Base-by-base conservation (phyloP, 92 coral and sea anemone species). In the Chrysogorgia sp. region DNA sequence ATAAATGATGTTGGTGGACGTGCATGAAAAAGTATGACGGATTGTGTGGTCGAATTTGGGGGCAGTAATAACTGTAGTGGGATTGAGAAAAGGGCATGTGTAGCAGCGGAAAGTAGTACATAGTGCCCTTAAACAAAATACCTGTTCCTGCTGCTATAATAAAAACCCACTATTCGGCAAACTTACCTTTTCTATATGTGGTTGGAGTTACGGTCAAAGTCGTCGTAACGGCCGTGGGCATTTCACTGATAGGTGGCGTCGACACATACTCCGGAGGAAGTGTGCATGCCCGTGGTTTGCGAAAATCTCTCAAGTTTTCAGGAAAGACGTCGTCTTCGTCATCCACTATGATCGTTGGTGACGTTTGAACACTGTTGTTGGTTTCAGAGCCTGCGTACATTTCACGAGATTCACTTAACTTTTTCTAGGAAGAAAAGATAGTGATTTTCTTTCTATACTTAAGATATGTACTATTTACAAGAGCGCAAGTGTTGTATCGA, bases 251-350 rank as follows among this genome's bases (percentile, higher is more conserved):
- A 30, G 76, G 60, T 3, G 76, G 76, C 28, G 76, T 25, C 15
- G 41, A 34, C 10, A 30, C 55, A 47, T 28, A 14, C 1, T 45
- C 76, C 8, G 61, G 76, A 0, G 76, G 76, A 23, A 69, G 76
- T 5, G 76, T 69, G 34, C 60, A 49, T 4, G 76, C 9, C 30
- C 76, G 23, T 69, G 76, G 76, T 69, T 69, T 69, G 33, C 76
- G 25, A 48, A 49, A 47, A 1, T 69, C 29, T 23, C 60, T 21
- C n/a, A 47, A 60, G 2, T 47, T 26, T 45, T 24, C 48, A 0
- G 76, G n/a, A 30, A 69, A 69, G 8, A 69, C 76, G 25, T 69
- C 76, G 25, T 69, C 76, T 48, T 69, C 76, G 23, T 49, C 76
- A 49, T 69, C 76, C 30, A 69, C 76, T 45, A 69, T 26, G 34